Evolutionary conservation across 2,797 vertebrate genomes (phyloP).

Genomic region (Sebastes kiyomatsui): DNA sequence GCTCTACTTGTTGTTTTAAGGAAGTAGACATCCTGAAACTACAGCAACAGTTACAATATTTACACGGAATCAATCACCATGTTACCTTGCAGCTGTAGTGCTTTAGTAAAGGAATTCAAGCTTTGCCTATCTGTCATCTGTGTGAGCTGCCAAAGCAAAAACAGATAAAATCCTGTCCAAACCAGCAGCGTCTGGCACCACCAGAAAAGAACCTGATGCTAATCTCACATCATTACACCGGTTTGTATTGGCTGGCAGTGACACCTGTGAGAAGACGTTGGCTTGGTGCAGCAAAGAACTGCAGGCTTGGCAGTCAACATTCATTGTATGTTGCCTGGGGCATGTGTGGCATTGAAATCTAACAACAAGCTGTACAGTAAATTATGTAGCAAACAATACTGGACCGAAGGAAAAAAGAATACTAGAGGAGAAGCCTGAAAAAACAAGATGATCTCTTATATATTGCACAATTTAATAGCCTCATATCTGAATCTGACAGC

Average conservation of each 20-base stretch:
- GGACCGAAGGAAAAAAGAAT: background rate
- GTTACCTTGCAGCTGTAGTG: background rate
- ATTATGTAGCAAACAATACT: background rate
- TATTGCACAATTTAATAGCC: background rate
- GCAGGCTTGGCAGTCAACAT: background rate
- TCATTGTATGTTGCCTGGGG: background rate
- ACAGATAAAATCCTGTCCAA: background rate
- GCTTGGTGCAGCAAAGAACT: constrained; percentile 9
- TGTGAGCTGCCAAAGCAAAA: constrained; percentile 5
- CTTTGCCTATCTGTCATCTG: constrained; percentile 3
- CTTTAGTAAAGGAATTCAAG: background rate
- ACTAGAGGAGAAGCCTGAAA: background rate
- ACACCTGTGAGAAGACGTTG: constrained; percentile 8
- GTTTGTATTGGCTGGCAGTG: background rate
- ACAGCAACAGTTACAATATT: background rate
- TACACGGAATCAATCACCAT: background rate
- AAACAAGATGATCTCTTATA: background rate
- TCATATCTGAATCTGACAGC: background rate
- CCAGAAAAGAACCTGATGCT: background rate
- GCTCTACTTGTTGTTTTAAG: background rate
- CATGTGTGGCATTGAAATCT: background rate
- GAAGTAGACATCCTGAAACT: background rate
- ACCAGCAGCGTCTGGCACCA: background rate
- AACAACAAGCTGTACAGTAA: background rate
- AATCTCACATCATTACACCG: constrained; percentile 19